Evolutionary conservation across 2,888 invertebrate genomes (phyloP), one percentile per base, ranked within the genome.

Genomic region (Sceliomorpha sp.): DNA sequence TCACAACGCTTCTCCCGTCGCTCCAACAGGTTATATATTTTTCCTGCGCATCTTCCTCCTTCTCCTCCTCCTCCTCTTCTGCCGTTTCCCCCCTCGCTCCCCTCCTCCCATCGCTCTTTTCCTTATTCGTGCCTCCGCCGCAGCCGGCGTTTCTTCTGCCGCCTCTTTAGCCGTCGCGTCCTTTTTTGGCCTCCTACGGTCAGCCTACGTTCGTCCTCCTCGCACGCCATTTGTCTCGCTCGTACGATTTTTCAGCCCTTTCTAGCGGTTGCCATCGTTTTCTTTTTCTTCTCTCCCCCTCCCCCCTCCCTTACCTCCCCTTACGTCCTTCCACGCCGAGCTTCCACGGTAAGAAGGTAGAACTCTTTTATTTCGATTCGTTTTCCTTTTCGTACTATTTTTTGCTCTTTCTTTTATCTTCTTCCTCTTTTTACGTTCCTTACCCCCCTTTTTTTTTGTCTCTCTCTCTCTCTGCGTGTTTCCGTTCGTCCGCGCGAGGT

Each of bases 11-110:
- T 69, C 76, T 62, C 77, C 77, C 81, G 75, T 80, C 79, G 81
- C 82, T 85, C 86, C 86, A 86, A 86, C 86, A 85, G 86, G 85
- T 86, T 86, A 86, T 85, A 84, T 84, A 64, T 64, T 86, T 85
- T 86, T 84, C 81, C 81, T 80, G 69, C 73, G 74, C 24, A 27
- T 63, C 70, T 71, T 63, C 59, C 44, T 56, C 67, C 39, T 68
- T 42, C 55, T 31, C 71, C 70, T 48, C 59, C 70, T 58, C 64
- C 66, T 63, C 53, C n/a, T n/a, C n/a, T n/a, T 29, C 67, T 27
- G 39, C 29, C 53, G 36, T 53, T 58, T 58, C 37, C 45, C n/a
- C n/a, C n/a, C n/a, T 20, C 12, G 10, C 15, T 8, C 14, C 12
- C 34, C 14, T 10, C 56, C 13, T 56, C 34, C 71, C 70, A 66